Conservation (phyloP, 2,113 vertebrate genomes). For the Casuarius casuarius region DNA sequence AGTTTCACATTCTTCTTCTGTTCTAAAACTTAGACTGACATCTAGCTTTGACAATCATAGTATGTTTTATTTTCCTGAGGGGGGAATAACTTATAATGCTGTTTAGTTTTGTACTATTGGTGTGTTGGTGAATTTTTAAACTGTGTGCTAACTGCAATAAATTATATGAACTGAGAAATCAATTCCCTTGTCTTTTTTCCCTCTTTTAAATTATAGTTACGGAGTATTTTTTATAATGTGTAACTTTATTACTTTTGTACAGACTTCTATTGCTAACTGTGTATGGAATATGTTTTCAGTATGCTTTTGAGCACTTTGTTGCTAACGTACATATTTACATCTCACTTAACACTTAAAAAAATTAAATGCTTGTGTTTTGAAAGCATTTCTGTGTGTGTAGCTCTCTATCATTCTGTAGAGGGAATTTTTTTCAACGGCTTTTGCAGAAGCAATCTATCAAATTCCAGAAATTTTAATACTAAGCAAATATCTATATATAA, state of each 20-base stretch:
- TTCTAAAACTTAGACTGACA: conserved; percentile 95
- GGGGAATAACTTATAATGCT: conserved; percentile 99
- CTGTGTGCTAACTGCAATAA: conserved; percentile 99
- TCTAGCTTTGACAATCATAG: conserved; percentile 99
- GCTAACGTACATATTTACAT: conserved; percentile 64
- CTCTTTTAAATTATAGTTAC: conserved; percentile 68
- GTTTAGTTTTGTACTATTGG: conserved; percentile 99
- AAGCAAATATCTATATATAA: neutral
- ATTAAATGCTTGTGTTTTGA: conserved; percentile 73
- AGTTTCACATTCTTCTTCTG: conserved; percentile 88
- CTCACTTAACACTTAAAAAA: conserved; percentile 65
- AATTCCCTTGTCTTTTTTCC: conserved; percentile 76
- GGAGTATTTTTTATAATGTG: conserved; percentile 48
- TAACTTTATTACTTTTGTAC: conserved; percentile 69
- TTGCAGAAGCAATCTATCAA: neutral
- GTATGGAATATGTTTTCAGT: conserved; percentile 66
- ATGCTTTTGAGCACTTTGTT: conserved; percentile 58
- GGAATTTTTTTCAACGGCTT: conserved; percentile 11
- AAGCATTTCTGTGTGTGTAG: conserved; percentile 67
- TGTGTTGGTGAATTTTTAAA: conserved; percentile 99
- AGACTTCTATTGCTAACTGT: conserved; percentile 62
- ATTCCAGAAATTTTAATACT: conserved; percentile 6
- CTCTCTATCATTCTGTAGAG: conserved; percentile 35
- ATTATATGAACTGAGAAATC: conserved; percentile 94
- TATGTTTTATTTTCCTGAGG: conserved; percentile 97